phyloP scores from a whole-genome alignment of 2,888 invertebrate genomes.

The Phytoseiulus persimilis region DNA sequence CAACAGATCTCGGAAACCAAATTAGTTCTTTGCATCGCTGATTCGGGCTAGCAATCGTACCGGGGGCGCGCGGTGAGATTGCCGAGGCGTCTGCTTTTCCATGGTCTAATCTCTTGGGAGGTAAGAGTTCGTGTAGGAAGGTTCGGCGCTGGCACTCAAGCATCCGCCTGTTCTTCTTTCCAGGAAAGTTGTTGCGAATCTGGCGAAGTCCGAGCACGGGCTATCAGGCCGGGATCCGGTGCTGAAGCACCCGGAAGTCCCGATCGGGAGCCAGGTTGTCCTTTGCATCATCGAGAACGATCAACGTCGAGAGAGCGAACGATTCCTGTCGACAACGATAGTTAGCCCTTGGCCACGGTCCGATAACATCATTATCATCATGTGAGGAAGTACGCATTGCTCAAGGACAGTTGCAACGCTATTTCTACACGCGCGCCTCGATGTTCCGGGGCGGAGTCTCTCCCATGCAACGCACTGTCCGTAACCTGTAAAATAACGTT shows the following conservation, averaged over 20 bases:
- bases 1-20: not conserved
- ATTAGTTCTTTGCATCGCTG: not conserved
- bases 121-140: not conserved
- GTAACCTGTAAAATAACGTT: not conserved
- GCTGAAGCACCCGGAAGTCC: conserved; percentile 17
- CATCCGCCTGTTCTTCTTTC: not conserved
- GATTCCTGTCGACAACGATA: conserved; percentile 27
- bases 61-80: too few relatives aligned
- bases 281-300: conserved; percentile 34
- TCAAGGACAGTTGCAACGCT: not conserved
- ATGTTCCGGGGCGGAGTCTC: not conserved
- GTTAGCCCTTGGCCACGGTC: conserved; percentile 23
- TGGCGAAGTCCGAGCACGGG: conserved; percentile 33
- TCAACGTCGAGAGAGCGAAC: conserved; percentile 15
- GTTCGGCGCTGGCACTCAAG: not conserved
- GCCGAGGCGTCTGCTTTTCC: not conserved
- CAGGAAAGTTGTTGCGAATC: conserved; percentile 32
- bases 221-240: conserved; percentile 23
- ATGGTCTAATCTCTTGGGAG: not conserved
- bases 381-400: not conserved
- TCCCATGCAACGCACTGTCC: not conserved
- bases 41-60: not conserved
- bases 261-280: conserved; percentile 25
- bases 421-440: not conserved
- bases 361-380: conserved; percentile 5